phyloP scores from a whole-genome alignment of 1,140 invertebrate species.

The Diorhabda carinulata region DNA sequence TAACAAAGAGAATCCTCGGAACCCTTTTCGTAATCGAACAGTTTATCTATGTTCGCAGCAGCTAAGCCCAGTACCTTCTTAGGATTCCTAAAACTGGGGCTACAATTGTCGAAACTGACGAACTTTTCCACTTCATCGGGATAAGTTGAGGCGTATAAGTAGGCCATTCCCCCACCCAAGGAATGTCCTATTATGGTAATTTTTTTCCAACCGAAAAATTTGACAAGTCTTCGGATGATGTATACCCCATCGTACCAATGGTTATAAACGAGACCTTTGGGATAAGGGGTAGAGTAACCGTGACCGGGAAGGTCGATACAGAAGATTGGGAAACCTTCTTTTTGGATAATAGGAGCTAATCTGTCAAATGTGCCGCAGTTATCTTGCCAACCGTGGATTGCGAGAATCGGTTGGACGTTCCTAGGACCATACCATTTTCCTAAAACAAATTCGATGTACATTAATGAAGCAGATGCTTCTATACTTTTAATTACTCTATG shows the following conservation, averaged over 20 bases:
- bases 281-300: constrained; percentile 75
- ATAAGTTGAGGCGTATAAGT: constrained; percentile 73
- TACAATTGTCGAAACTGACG: constrained; percentile 73
- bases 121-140: constrained; percentile 70
- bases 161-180: constrained; percentile 73
- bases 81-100: constrained; percentile 61
- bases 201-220: constrained; percentile 75
- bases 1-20: constrained; percentile 60
- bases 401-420: constrained; percentile 68
- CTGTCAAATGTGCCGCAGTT: constrained; percentile 84
- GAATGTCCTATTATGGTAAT: constrained; percentile 79
- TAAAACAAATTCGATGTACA: constrained; percentile 39
- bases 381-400: constrained; percentile 85
- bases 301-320: constrained; percentile 78
- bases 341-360: constrained; percentile 66
- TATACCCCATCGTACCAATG: constrained; percentile 73
- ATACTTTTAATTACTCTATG: no score
- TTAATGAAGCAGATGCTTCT: no score
- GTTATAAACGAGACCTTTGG: constrained; percentile 66
- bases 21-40: constrained; percentile 68
- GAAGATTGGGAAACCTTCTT: constrained; percentile 57
- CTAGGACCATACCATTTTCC: constrained; percentile 75
- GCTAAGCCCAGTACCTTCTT: constrained; percentile 54
- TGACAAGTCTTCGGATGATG: constrained; percentile 69
- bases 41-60: constrained; percentile 58